Conservation (phyloP, 2,888 invertebrate genomes). For the Metacarcinus magister region DNA sequence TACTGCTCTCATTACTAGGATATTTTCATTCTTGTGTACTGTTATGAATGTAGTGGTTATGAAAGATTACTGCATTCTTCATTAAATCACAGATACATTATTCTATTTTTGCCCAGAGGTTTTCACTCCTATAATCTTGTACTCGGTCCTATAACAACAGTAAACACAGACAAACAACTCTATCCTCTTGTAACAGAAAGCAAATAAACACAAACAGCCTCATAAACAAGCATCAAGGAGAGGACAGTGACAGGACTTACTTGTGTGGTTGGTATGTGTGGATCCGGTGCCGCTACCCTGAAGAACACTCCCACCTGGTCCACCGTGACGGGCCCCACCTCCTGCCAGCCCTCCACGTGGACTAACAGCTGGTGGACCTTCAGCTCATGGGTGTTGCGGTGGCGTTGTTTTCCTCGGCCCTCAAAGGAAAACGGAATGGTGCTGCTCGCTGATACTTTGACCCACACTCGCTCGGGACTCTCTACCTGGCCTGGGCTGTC, state of each 20-base stretch:
- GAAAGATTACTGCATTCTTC: too few species aligned
- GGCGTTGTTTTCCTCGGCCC: slow-evolving; percentile 88
- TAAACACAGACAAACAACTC: too few species aligned
- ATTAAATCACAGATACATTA: too few species aligned
- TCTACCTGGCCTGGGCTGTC: slow-evolving; percentile 36
- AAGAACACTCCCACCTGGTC: slow-evolving; percentile 98
- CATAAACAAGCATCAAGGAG: not conserved
- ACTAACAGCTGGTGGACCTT: slow-evolving; percentile 94
- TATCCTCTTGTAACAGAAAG: too few species aligned
- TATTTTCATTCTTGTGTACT: too few species aligned
- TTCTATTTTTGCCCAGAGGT: too few species aligned
- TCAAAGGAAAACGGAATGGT: slow-evolving; percentile 95
- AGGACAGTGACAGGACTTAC: not conserved
- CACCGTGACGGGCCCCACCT: slow-evolving; percentile 94
- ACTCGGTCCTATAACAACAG: too few species aligned
- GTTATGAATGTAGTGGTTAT: too few species aligned
- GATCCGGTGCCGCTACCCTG: slow-evolving; percentile 85
- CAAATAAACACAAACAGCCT: not conserved
- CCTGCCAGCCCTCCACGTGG: slow-evolving; percentile 94
- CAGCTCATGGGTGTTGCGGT: slow-evolving; percentile 90
- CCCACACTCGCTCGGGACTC: slow-evolving; percentile 86
- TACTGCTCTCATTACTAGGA: too few species aligned
- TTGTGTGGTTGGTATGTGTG: slow-evolving; percentile 56
- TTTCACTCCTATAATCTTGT: too few species aligned
- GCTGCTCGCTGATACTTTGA: slow-evolving; percentile 86